Evolutionary conservation across 1,140 invertebrate genomes (phyloP).

Genomic region (Aleiodes sp.): DNA sequence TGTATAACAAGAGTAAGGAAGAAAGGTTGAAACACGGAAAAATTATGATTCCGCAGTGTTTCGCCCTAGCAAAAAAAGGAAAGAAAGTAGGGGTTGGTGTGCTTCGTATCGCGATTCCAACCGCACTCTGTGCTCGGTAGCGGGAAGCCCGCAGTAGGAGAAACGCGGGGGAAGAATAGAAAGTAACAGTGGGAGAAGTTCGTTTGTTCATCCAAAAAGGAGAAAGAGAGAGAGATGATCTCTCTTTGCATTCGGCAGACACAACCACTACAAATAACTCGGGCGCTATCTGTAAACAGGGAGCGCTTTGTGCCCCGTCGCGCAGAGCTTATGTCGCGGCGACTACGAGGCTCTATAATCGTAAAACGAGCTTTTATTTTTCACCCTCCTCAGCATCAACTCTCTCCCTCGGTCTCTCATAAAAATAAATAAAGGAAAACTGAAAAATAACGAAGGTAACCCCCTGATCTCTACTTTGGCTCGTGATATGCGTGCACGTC

Average conservation of each 20-base stretch:
- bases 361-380: constrained; percentile 42
- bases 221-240: constrained; percentile 1
- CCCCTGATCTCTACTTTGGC: neutral
- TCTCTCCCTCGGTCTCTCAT: neutral
- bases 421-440: neutral
- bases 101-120: neutral
- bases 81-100: no score
- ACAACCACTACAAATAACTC: constrained; percentile 42
- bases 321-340: constrained; percentile 35
- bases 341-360: constrained; percentile 43
- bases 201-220: constrained; percentile 17
- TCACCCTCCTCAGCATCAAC: neutral
- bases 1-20: no score
- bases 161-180: neutral
- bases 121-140: no score
- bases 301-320: constrained; percentile 38
- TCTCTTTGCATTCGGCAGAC: constrained; percentile 40
- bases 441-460: neutral
- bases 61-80: no score
- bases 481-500: neutral
- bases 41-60: no score
- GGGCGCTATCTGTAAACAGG: constrained; percentile 43
- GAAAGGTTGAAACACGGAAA: no score
- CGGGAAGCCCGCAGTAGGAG: no score
- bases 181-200: neutral